Evolutionary conservation across 2,797 vertebrate genomes (phyloP), one percentile per base, ranked within the genome.

Genomic region (Cichlasoma orientale): DNA sequence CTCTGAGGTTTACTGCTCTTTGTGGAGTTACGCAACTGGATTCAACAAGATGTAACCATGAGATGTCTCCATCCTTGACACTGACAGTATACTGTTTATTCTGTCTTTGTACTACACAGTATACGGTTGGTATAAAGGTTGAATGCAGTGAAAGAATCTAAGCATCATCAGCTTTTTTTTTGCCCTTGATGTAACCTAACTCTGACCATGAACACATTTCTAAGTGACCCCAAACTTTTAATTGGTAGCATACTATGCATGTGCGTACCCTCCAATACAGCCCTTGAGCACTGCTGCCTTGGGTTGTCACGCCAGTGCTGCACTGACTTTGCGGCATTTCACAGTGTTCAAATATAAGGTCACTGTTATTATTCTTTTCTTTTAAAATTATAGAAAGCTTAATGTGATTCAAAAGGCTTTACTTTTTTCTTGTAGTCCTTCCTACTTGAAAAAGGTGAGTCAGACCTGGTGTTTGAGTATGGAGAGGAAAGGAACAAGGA

Each of bases 371-470:
- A 56, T 68, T 38, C 21, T 19, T 55, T 55, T 77, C 33, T 19
- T 70, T 55, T 75, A 36, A 29, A 25, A 68, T 66, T 10, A 56
- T 1, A 19, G 0, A 38, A 52, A 52, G 29, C 16, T 11, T 68
- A 2, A 82, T 54, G 52, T 33, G 58, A 8, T 59, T 82, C 41
- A 70, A 41, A 29, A 72, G 18, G 19, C 21, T 18, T 70, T 63
- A 29, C 56, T 50, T 41, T 47, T 56, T 47, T 52, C 25, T 25
- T 74, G 19, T 54, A 29, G 5, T 66, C 19, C 13, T 44, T 25
- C 68, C 27, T 53, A 55, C 76, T 75, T 57, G 33, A 82, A 84
- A 72, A 53, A 41, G n/a, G 27, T 50, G 56, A 53, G 29, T 66
- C 16, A 63, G 61, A 78, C 75, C 56, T 63, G 50, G 53, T 27